Evolutionary conservation across 1,140 invertebrate genomes (phyloP).

Genomic region (Trissolcus basalis): DNA sequence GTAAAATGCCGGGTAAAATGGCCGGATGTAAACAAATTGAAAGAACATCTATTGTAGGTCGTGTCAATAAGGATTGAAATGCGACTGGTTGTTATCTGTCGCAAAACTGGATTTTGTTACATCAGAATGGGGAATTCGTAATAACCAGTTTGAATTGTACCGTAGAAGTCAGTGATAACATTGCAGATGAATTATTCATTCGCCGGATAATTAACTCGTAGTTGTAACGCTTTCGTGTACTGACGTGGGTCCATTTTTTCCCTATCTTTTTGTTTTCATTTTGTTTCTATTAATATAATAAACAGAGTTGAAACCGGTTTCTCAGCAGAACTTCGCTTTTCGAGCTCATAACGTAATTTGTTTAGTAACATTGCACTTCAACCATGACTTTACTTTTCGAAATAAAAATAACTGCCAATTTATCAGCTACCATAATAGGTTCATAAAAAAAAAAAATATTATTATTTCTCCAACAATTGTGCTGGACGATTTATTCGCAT

Average conservation of each 20-base stretch:
- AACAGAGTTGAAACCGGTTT: constrained; percentile 22
- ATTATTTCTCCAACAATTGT: too few species aligned
- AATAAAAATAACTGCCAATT: neutral
- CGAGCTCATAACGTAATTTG: neutral
- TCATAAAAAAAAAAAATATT: too few species aligned
- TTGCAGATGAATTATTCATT: constrained; percentile 38
- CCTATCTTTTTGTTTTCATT: constrained; percentile 36
- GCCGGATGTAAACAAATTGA: neutral
- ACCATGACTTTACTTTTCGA: constrained; percentile 49
- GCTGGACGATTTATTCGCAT: too few species aligned
- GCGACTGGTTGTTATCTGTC: constrained; percentile 19
- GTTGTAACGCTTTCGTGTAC: constrained; percentile 14
- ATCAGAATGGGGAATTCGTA: constrained; percentile 48
- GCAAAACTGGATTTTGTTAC: constrained; percentile 43
- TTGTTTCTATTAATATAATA: neutral
- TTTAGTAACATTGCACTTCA: constrained; percentile 57
- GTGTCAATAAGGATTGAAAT: neutral
- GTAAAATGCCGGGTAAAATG: constrained; percentile 3
- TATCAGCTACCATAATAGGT: too few species aligned
- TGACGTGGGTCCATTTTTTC: constrained; percentile 18
- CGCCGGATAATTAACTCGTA: constrained; percentile 21
- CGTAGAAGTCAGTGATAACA: constrained; percentile 40
- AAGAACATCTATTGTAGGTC: neutral
- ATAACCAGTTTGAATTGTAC: constrained; percentile 47
- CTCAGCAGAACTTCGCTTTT: too few species aligned